Conservation (phyloP, 2,797 vertebrate genomes). For the Spea hammondii region DNA sequence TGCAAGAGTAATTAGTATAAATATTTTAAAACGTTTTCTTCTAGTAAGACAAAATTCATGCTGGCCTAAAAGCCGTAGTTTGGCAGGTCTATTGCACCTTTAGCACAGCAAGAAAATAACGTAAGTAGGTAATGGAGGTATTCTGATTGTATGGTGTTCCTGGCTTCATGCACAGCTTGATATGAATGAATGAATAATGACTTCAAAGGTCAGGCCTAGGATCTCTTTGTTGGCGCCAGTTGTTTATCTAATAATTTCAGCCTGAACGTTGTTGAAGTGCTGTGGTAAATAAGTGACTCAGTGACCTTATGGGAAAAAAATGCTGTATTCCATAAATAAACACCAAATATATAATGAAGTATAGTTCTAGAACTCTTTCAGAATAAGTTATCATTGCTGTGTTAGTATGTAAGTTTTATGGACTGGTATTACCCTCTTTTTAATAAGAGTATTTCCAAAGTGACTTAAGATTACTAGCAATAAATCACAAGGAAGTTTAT, state of each 20-base stretch:
- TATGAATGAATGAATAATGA: slow-evolving; percentile 23
- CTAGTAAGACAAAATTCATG: neutral
- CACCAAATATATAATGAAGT: neutral
- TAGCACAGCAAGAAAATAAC: slow-evolving; percentile 12
- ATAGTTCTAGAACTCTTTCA: neutral
- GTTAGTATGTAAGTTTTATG: neutral
- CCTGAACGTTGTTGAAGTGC: slow-evolving; percentile 7
- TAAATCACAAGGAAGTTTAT: too few species aligned
- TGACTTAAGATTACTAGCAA: too few species aligned
- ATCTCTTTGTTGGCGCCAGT: slow-evolving; percentile 4
- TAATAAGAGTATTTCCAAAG: too few species aligned
- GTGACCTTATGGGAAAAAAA: slow-evolving; percentile 10
- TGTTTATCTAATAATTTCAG: slow-evolving; percentile 16
- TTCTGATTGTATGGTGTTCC: slow-evolving; percentile 5
- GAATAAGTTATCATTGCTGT: neutral
- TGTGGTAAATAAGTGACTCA: slow-evolving; percentile 4
- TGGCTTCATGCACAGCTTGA: slow-evolving; percentile 14
- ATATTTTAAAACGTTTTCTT: slow-evolving; percentile 19
- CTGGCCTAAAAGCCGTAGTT: neutral
- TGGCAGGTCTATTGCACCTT: slow-evolving; percentile 14
- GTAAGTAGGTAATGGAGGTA: slow-evolving; percentile 8
- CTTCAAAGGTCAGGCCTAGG: slow-evolving; percentile 22
- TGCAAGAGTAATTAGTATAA: slow-evolving; percentile 28
- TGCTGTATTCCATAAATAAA: neutral
- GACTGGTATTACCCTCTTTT: too few species aligned